Evolutionary conservation across 2,888 invertebrate species (phyloP).

Genomic region (Yponomeuta sedellus): DNA sequence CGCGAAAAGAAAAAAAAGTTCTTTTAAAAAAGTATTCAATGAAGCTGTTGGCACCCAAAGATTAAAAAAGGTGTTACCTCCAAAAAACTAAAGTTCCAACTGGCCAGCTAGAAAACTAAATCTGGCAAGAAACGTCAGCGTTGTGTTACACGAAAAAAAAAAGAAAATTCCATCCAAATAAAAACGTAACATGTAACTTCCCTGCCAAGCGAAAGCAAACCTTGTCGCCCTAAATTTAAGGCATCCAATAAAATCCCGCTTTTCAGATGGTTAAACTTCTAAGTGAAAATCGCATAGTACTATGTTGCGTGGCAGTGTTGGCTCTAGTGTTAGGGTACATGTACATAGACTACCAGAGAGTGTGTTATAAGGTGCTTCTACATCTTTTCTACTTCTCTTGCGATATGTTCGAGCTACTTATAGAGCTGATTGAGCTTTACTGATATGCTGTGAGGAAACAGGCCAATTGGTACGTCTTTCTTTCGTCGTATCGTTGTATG

Average conservation of each 20-base stretch:
- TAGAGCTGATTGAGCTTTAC: conserved; percentile 63
- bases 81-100: not conserved
- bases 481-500: too few relatives aligned
- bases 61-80: not conserved
- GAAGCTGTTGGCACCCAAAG: not conserved
- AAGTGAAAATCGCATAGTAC: conserved; percentile 46
- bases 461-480: too few relatives aligned
- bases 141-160: too few relatives aligned
- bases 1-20: not conserved
- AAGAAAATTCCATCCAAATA: not conserved
- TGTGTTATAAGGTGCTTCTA: conserved; percentile 60
- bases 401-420: conserved; percentile 58
- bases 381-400: conserved; percentile 60
- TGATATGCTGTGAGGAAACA: conserved; percentile 27
- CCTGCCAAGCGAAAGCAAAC: conserved; percentile 15
- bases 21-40: not conserved
- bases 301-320: conserved; percentile 46
- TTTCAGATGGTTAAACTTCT: conserved; percentile 58
- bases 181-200: not conserved
- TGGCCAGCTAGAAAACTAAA: not conserved
- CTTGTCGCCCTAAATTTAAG: conserved; percentile 19
- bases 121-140: too few relatives aligned
- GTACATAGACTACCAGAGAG: conserved; percentile 54
- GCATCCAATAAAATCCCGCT: conserved; percentile 5
- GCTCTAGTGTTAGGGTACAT: conserved; percentile 32